Conservation (phyloP, 2,797 vertebrate species). For the Orestias chungarensis region DNA sequence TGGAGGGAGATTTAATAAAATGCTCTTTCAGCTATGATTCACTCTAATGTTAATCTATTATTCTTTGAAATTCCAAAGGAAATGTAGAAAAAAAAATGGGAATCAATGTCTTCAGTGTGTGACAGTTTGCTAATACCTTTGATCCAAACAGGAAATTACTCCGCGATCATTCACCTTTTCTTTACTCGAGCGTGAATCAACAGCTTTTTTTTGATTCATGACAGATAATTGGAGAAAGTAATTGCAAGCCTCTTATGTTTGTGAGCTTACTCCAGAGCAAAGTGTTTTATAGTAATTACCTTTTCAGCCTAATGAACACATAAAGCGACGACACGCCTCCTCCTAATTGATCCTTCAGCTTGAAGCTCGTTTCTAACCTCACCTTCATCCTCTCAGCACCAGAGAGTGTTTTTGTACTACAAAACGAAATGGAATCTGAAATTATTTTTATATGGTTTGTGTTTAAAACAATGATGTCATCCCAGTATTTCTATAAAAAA, state of each 20-base stretch:
- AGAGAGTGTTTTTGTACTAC: constrained; percentile 52
- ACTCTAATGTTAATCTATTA: constrained; percentile 45
- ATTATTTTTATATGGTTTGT: constrained; percentile 24
- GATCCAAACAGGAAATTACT: constrained; percentile 17
- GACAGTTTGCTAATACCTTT: constrained; percentile 6
- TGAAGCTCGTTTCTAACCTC: constrained; percentile 14
- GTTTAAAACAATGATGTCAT: constrained; percentile 18
- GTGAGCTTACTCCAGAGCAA: background rate
- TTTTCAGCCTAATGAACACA: constrained; percentile 2
- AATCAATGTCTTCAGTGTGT: constrained; percentile 25
- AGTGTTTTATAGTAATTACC: background rate
- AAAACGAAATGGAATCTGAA: background rate
- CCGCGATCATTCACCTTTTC: constrained; percentile 23
- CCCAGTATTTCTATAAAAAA: background rate
- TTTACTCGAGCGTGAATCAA: constrained; percentile 23
- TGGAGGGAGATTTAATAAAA: constrained; percentile 30
- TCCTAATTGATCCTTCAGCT: constrained; percentile 16
- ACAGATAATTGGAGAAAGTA: constrained; percentile 33
- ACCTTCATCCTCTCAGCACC: constrained; percentile 30
- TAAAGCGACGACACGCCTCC: constrained; percentile 8
- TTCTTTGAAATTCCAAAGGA: constrained; percentile 35
- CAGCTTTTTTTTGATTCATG: constrained; percentile 32
- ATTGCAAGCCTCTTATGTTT: constrained; percentile 28
- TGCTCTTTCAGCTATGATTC: constrained; percentile 32
- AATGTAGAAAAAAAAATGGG: constrained; percentile 22